Conservation (phyloP, 2,888 invertebrate genomes). For the Cloeon dipterum region DNA sequence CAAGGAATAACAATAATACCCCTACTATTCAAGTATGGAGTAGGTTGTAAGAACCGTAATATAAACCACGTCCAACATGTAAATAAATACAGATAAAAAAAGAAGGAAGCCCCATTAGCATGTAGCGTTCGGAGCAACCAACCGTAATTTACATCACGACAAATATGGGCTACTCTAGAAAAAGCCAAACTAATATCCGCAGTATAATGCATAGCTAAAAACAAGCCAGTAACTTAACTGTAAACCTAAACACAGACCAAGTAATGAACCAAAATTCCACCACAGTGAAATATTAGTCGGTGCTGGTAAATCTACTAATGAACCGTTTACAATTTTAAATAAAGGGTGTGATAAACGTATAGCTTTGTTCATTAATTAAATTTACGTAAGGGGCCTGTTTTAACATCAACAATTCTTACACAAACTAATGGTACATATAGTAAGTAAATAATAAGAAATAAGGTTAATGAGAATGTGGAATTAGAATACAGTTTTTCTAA, state of each 20-base stretch:
- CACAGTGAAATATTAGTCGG: constrained; percentile 34
- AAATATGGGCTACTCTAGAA: constrained; percentile 40
- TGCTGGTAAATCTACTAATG: constrained; percentile 32
- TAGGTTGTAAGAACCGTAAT: constrained; percentile 23
- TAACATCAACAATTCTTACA: constrained; percentile 32
- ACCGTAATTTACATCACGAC: constrained; percentile 42
- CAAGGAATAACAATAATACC: constrained; percentile 35
- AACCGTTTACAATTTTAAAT: constrained; percentile 31
- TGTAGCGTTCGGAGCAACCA: constrained; percentile 41
- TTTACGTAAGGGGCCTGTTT: constrained; percentile 26
- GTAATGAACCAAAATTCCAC: constrained; percentile 46
- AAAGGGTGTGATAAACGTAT: constrained; percentile 11
- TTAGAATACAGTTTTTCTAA: constrained; percentile 27
- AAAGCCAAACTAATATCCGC: constrained; percentile 38
- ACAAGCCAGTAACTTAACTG: constrained; percentile 45
- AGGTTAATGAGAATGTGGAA: constrained; percentile 24
- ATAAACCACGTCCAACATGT: constrained; percentile 41
- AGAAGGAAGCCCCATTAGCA: constrained; percentile 47
- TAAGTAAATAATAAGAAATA: constrained; percentile 31
- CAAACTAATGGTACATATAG: constrained; percentile 30
- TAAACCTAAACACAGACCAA: constrained; percentile 34
- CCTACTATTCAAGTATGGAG: constrained; percentile 38
- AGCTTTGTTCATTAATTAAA: constrained; percentile 11
- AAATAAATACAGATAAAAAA: constrained; percentile 45
- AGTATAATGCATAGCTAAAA: constrained; percentile 44